Base-by-base conservation (phyloP, 1,140 invertebrate species). In the Cherax quadricarinatus region DNA sequence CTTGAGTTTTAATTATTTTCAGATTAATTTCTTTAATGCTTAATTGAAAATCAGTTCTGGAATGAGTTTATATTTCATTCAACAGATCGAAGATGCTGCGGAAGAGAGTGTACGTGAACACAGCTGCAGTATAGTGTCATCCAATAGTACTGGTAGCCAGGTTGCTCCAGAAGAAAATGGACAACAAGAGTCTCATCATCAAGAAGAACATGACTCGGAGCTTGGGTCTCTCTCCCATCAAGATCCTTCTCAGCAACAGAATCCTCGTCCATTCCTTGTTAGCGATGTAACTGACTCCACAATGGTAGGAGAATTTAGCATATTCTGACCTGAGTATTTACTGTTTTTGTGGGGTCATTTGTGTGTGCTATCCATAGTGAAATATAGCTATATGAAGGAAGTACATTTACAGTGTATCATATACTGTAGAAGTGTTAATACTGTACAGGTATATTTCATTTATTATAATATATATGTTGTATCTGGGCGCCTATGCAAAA, bases 81-180 rank as follows among this genome's bases (percentile, higher is more conserved):
- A 14, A 48, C 62, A 91, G 90, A 80, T 86, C 70, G 90, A 91
- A 48, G 84, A 91, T 86, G 90, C 78, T 16, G 90, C 60, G 30
- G 90, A 81, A 41, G 87, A 89, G 41, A 82, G 30, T 18, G 62
- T 57, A 18, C 66, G 90, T 30, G 90, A 86, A 16, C 84, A 86
- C 79, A 91, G 90, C 78, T 81, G 30, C 41, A 91, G 90, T 84
- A 91, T 51, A 5, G 78, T 57, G 12, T 91, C 90, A 6, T 81
- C 90, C 18, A 87, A 57, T n/a, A 75, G 75, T 57, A 57, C 9
- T 9, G 53, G 81, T 18, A 82, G 53, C 16, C 80, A 83, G 81
- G 10, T 30, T 51, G 57, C 49, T 21, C 48, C 88, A 21, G 60
- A 83, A 60, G 88, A 89, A 60, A 89, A 81, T 86, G 75, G 83